phyloP scores from a whole-genome alignment of 2,888 invertebrate species.

The Acanthacorydalis orientalis region DNA sequence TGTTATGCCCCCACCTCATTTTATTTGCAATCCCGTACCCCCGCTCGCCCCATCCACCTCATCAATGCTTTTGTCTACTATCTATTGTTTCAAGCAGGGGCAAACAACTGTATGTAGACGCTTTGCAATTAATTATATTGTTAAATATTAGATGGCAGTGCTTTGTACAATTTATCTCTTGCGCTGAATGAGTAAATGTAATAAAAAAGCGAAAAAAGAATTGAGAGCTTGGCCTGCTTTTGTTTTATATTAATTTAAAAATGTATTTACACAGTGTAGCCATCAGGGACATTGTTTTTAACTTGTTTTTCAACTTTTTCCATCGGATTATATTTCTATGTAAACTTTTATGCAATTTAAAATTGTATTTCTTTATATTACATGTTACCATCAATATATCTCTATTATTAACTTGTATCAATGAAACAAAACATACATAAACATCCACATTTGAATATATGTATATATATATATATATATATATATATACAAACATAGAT shows the following conservation, averaged over 20 bases:
- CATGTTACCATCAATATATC: too few species aligned
- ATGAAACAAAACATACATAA: too few species aligned
- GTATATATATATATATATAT: too few species aligned
- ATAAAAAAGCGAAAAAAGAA: neutral
- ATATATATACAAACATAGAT: too few species aligned
- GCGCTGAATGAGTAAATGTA: neutral
- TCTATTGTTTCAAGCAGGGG: neutral
- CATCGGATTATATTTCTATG: neutral
- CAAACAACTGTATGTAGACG: slow-evolving; percentile 10
- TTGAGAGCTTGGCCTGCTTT: neutral
- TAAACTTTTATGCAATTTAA: neutral
- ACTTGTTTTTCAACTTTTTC: neutral
- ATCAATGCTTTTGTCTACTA: neutral
- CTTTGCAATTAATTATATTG: slow-evolving; percentile 22
- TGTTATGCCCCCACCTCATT: neutral
- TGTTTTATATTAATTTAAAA: neutral
- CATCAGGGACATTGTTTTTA: neutral
- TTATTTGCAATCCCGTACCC: neutral
- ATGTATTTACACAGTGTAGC: neutral
- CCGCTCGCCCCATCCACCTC: neutral
- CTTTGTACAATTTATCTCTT: neutral
- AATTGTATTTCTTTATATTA: too few species aligned
- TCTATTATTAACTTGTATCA: too few species aligned
- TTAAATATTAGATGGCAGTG: slow-evolving; percentile 20
- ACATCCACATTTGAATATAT: too few species aligned